Conservation (phyloP, 2,797 vertebrate genomes). For the Eidolon dupreanum region DNA sequence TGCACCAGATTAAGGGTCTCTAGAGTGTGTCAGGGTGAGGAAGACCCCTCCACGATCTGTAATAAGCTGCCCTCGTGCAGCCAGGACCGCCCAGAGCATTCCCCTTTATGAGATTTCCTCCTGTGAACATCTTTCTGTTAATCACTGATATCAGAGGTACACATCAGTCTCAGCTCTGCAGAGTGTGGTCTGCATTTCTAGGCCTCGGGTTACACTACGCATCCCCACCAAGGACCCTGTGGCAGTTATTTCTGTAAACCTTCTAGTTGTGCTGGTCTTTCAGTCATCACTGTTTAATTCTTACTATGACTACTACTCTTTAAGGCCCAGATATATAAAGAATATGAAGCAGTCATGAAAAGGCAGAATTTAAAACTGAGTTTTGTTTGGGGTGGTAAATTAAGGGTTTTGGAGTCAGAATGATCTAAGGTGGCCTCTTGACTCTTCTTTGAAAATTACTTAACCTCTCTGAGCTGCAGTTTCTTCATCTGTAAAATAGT, state of each 20-base stretch:
- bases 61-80: background rate
- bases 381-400: background rate
- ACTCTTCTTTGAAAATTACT: background rate
- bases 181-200: background rate
- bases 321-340: background rate
- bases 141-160: accelerated
- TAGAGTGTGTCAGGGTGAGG: background rate
- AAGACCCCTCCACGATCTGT: accelerated
- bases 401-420: background rate
- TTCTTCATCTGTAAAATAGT: background rate
- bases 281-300: background rate
- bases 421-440: background rate
- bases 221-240: background rate
- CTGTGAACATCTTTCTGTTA: background rate
- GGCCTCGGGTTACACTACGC: background rate
- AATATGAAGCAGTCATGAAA: background rate
- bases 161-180: background rate
- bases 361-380: background rate
- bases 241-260: background rate
- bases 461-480: background rate
- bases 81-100: background rate
- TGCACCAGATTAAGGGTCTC: background rate
- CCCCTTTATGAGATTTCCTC: background rate
- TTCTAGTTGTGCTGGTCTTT: background rate
- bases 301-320: background rate